A percentile compares a stretch with the other conserved stretches of the same genome.
phyloP scores from a whole-genome alignment of 2,797 vertebrate genomes.

The Pagetopsis macropterus region DNA sequence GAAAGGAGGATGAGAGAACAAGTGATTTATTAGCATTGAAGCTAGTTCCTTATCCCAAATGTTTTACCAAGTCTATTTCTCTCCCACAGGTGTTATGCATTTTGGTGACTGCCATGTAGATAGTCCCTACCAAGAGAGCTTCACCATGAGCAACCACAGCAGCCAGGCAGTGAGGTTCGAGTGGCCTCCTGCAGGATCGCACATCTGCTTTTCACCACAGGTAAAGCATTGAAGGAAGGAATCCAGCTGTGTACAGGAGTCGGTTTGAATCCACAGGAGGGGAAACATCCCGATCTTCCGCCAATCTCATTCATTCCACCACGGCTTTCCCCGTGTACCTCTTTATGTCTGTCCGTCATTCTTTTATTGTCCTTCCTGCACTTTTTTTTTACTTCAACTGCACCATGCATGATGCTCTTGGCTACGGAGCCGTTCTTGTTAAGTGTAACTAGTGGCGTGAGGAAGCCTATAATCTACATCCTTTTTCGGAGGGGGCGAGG shows the following conservation, averaged over 20 bases:
- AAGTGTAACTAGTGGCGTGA: too few species aligned
- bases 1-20: background rate
- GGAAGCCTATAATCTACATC: too few species aligned
- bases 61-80: background rate
- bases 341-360: too few species aligned
- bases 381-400: too few species aligned
- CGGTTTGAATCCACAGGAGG: background rate
- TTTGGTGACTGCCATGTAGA: slow-evolving; percentile 88
- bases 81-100: slow-evolving; percentile 79
- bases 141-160: slow-evolving; percentile 90
- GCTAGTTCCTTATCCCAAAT: background rate
- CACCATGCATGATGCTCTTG: too few species aligned
- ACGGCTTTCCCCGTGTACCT: too few species aligned
- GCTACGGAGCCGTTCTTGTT: too few species aligned
- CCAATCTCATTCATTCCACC: too few species aligned
- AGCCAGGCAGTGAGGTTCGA: slow-evolving; percentile 85
- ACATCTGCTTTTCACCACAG: slow-evolving; percentile 88
- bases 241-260: background rate
- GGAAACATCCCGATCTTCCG: too few species aligned
- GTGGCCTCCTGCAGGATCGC: slow-evolving; percentile 80
- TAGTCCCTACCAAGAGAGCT: slow-evolving; percentile 76
- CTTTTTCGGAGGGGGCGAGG: too few species aligned
- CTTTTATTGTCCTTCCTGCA: too few species aligned
- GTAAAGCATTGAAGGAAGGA: slow-evolving; percentile 66
- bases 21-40: background rate